Evolutionary conservation across 2,113 vertebrate species (phyloP), one percentile per base, ranked within the genome.

Genomic region (Corynorhinus townsendii): DNA sequence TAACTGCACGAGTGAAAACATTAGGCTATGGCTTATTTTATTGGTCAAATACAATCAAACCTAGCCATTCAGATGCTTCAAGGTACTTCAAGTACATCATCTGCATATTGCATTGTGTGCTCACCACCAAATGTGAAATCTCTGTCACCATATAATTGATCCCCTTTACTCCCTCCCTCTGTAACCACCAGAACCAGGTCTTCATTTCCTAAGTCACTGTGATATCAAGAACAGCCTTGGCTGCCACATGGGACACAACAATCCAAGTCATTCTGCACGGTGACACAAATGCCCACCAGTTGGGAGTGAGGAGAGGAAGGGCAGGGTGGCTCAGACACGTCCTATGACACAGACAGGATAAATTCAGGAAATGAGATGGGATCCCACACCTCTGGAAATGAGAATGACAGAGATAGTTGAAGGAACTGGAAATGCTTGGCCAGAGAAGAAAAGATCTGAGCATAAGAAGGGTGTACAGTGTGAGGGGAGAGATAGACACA

Each of bases 301-400:
- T 43, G 33, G 0, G 26, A 4, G 43, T 73, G 19, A 71, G 69
- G 8, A 52, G 9, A 43, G 54, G 35, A 56, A 47, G 4, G 20
- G 22, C 17, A 56, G 52, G 11, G 7, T 7, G 30, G 17, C n/a
- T 38, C 33, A n/a, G 7, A 49, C 22, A 45, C 4, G 0, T 28
- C 38, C 40, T 30, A 7, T 15, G 56, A 40, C 3, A 17, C 22
- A 93, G 59, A 17, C 22, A 94, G 66, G 35, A 80, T 16, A 30
- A 24, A 75, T 26, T 10, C 47, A 54, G 45, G 40, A 28, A 33
- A 62, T 38, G 6, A 26, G 73, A 17, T 35, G 38, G n/a, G 73
- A 22, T 12, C 56, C n/a, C 66, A 80, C 7, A 43, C 26, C 14
- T 33, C 24, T 6, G 52, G 71, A 83, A 86, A 54, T 7, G 45